phyloP scores from a whole-genome alignment of 2,113 vertebrate genomes.

The Ranitomeya imitator region DNA sequence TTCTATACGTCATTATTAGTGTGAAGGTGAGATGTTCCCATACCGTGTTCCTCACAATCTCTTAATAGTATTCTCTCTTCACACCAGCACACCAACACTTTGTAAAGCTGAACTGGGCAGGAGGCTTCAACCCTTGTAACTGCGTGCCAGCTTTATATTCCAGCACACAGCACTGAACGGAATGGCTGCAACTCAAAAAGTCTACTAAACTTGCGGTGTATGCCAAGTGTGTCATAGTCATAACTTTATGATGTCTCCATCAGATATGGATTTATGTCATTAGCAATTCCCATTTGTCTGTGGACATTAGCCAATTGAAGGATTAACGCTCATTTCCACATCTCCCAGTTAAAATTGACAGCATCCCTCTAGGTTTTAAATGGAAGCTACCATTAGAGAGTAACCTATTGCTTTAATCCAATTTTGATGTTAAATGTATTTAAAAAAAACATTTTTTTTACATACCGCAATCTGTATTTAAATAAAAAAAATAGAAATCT shows the following conservation, averaged over 20 bases:
- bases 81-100: background rate
- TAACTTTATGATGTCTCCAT: background rate
- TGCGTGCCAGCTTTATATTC: background rate
- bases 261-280: background rate
- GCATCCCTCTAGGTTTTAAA: too few relatives aligned
- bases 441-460: too few relatives aligned
- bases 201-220: background rate
- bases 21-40: slow-evolving; percentile 41
- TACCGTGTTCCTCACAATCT: background rate
- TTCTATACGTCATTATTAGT: slow-evolving; percentile 33
- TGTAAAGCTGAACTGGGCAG: background rate
- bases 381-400: too few relatives aligned
- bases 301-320: too few relatives aligned
- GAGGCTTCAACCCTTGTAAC: background rate
- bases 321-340: too few relatives aligned
- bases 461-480: too few relatives aligned
- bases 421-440: too few relatives aligned
- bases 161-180: background rate
- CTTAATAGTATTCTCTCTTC: slow-evolving; percentile 7
- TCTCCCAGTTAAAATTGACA: too few relatives aligned
- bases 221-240: background rate
- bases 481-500: too few relatives aligned
- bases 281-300: too few relatives aligned
- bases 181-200: too few relatives aligned
- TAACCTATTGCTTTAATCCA: too few relatives aligned